Base-by-base conservation (phyloP, 2,113 vertebrate genomes). In the Centropus bengalensis region DNA sequence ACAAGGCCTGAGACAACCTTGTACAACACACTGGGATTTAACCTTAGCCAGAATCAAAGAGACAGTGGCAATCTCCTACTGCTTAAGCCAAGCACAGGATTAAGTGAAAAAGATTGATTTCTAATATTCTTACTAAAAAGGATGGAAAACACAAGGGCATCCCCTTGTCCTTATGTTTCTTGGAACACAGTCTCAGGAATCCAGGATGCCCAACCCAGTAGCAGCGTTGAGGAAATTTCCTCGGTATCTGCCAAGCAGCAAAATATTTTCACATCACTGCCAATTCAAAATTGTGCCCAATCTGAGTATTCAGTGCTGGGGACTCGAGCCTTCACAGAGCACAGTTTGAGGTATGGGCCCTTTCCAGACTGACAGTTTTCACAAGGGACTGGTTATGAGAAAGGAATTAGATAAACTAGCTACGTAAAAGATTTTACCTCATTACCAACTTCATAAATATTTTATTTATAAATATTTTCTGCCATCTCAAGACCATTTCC, bases 381-480 rank as follows among this genome's bases (percentile, higher is more conserved):
- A 93, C 49, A 32, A 12, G 21, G 63, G 60, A 69, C 42, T 68
- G 77, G 32, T 51, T 52, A 38, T 2, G 47, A 89, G 47, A 45
- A 17, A 77, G 38, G 54, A 80, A 86, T 86, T 66, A 80, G 38
- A 32, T 38, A 69, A 44, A 74, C 45, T 10, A 69, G 38, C 60
- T 83, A 70, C 71, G 79, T 88, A 8, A 74, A 95, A 84, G 83
- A 82, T 59, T 89, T 94, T 54, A 88, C 54, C 86, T 86, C 52
- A 64, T 38, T 70, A 59, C 28, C 62, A 81, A 42, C 62, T 73
- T 86, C 6, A 78, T 60, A 79, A 85, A 75, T 86, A 80, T 69
- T 92, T 58, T 42, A 88, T 91, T 88, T 78, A 58, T 21, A 91
- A 86, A 45, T 93, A 85, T 71, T 89, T 93, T 66, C 71, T 89